A percentile compares a stretch with the other conserved stretches of the same genome.
Evolutionary conservation across 2,888 invertebrate species (phyloP).

Genomic region (Euphydryas editha): DNA sequence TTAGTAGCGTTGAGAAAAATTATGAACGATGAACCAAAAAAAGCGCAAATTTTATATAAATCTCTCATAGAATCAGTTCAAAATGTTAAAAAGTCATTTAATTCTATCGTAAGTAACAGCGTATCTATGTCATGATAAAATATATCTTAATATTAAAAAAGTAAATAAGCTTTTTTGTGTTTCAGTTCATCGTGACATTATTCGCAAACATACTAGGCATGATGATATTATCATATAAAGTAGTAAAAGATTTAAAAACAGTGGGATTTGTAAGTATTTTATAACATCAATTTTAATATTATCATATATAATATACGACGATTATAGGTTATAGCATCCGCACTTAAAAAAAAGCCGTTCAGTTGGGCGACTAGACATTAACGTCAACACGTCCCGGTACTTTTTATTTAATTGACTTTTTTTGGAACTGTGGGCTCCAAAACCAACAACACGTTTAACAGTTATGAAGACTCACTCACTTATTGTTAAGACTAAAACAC

Average conservation of each 20-base stretch:
- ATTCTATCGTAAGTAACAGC: slow-evolving; percentile 15
- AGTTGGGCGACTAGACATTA: too few species aligned
- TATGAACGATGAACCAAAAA: not conserved
- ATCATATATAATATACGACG: too few species aligned
- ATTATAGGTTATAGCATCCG: too few species aligned
- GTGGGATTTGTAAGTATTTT: not conserved
- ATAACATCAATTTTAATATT: too few species aligned
- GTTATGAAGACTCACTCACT: too few species aligned
- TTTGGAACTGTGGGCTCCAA: too few species aligned
- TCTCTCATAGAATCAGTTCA: slow-evolving; percentile 15
- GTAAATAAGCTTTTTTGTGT: too few species aligned
- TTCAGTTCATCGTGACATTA: slow-evolving; percentile 7
- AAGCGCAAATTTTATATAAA: slow-evolving; percentile 17
- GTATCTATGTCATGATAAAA: not conserved
- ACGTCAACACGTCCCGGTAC: too few species aligned
- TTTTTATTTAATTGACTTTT: too few species aligned
- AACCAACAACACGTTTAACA: too few species aligned
- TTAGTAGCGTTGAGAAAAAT: slow-evolving; percentile 10
- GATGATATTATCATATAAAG: not conserved
- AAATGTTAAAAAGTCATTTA: slow-evolving; percentile 3
- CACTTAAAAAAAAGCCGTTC: too few species aligned
- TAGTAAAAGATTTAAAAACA: not conserved
- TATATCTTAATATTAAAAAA: not conserved
- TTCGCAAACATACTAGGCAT: not conserved
- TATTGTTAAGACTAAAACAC: too few species aligned